These are phyloP conservation scores for Isurus oxyrinchus DNA, from an alignment of 2,113 vertebrate species.

Conservation along the genomic window DNA sequence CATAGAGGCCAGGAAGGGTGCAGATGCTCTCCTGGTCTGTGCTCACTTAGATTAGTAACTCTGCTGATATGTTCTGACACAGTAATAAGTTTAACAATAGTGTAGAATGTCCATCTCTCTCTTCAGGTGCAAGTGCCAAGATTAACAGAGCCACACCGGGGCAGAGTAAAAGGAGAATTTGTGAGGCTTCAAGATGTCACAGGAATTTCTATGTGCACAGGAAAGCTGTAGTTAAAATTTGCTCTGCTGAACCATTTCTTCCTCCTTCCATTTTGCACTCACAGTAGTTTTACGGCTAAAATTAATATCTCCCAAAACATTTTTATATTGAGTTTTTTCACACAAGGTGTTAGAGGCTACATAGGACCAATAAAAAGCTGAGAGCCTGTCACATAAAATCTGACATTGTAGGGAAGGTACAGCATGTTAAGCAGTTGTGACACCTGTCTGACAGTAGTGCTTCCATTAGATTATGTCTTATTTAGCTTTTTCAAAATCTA, in stretches of 20 bases:
- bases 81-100: neutral
- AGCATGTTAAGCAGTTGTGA: neutral
- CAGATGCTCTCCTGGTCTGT: neutral
- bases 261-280: neutral
- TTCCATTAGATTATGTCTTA: neutral
- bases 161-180: neutral
- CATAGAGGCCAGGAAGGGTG: neutral
- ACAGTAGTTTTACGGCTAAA: neutral
- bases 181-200: neutral
- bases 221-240: neutral
- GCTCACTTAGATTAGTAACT: neutral
- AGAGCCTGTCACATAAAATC: neutral
- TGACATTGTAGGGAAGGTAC: neutral
- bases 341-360: neutral
- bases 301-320: neutral
- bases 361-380: neutral
- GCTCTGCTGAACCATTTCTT: neutral
- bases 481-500: neutral
- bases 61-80: neutral
- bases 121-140: neutral
- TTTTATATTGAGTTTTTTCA: neutral
- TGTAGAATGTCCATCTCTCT: neutral
- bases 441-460: neutral
- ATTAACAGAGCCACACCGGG: neutral
- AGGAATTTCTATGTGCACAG: neutral